A percentile compares a stretch with the other conserved stretches of the same genome.
phyloP scores from a whole-genome alignment of 2,797 vertebrate genomes.

The Danio jaintianensis region DNA sequence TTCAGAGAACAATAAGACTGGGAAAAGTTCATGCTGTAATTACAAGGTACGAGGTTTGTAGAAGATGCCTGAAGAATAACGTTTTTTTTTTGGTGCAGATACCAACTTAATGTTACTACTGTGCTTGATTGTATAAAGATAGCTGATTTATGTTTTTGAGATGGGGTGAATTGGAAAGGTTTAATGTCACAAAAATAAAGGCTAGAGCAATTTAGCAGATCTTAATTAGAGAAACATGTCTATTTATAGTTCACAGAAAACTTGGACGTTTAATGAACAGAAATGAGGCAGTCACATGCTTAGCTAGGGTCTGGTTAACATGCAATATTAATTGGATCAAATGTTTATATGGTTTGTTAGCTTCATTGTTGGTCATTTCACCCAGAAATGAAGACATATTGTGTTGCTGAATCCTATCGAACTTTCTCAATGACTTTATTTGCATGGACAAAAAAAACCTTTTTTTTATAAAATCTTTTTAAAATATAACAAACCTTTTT shows the following conservation, averaged over 20 bases:
- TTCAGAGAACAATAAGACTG: slow-evolving; percentile 35
- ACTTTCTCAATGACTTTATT: no score
- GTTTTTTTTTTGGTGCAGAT: not conserved
- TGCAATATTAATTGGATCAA: slow-evolving; percentile 35
- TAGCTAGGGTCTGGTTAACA: slow-evolving; percentile 5
- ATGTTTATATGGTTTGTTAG: slow-evolving; percentile 34
- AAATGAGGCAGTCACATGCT: not conserved
- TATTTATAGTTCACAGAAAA: slow-evolving; percentile 1
- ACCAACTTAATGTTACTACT: slow-evolving; percentile 5
- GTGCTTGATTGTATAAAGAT: slow-evolving; percentile 13
- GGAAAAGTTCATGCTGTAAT: slow-evolving; percentile 48
- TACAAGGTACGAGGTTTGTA: slow-evolving; percentile 27
- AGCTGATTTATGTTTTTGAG: slow-evolving; percentile 7
- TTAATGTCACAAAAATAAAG: not conserved
- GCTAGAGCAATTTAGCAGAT: not conserved
- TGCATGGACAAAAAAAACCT: no score
- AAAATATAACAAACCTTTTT: no score
- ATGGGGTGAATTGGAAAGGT: slow-evolving; percentile 9
- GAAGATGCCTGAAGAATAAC: slow-evolving; percentile 36
- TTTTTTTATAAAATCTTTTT: no score
- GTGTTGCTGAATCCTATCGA: no score
- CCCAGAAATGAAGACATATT: not conserved
- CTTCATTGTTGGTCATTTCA: not conserved
- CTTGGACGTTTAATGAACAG: not conserved
- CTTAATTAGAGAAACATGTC: slow-evolving; percentile 26